phyloP scores from a whole-genome alignment of 1,140 invertebrate genomes.

The Penaeus chinensis region DNA sequence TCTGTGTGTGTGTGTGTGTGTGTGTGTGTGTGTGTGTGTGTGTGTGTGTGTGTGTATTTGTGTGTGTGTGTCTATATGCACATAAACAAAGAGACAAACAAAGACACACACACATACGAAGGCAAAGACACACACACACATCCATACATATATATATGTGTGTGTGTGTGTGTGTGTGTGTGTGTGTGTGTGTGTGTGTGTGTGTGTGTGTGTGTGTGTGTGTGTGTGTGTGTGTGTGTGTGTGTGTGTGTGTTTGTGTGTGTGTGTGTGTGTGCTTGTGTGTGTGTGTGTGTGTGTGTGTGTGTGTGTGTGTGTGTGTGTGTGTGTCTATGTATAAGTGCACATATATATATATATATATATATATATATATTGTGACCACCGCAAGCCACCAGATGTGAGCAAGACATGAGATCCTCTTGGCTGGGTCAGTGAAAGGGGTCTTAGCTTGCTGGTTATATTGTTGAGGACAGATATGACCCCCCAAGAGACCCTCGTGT shows the following conservation, averaged over 20 bases:
- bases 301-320: not conserved
- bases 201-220: not conserved
- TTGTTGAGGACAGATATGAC: too few relatives aligned
- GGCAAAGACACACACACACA: not conserved
- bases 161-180: not conserved
- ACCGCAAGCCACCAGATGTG: too few relatives aligned
- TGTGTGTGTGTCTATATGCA: not conserved
- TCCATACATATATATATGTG: not conserved
- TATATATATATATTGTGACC: not conserved
- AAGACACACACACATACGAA: constrained; percentile 8
- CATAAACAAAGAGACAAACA: constrained; percentile 3
- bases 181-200: not conserved
- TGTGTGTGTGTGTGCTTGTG: not conserved
- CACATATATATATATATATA: not conserved
- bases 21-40: not conserved
- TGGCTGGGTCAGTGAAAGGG: too few relatives aligned
- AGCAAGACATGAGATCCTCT: too few relatives aligned
- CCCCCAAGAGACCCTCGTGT: too few relatives aligned
- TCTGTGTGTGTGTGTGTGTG: not conserved
- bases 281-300: not conserved
- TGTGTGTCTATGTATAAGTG: not conserved
- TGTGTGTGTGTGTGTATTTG: not conserved
- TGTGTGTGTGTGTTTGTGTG: not conserved
- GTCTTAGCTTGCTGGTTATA: too few relatives aligned
- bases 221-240: not conserved